Percentiles rank a stretch among this genome's conserved stretches.
Evolutionary conservation across 2,888 invertebrate genomes (phyloP).

Genomic region (Abrostola triplasia): DNA sequence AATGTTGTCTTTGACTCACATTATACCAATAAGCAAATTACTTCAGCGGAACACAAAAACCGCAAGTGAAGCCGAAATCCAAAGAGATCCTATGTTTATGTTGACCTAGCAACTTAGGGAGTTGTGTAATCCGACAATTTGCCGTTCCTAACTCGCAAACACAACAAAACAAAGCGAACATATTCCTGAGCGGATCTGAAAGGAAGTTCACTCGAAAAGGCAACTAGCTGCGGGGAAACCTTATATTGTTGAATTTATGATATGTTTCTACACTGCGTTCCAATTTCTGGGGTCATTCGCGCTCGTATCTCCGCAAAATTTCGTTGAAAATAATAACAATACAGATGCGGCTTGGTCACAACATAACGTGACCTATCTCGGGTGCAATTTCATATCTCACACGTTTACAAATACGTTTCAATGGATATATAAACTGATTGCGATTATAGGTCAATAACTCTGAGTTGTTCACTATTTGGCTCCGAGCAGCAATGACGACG

Average conservation of each 20-base stretch:
- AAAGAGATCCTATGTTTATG: conserved; percentile 76
- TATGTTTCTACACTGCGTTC: conserved; percentile 76
- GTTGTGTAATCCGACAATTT: conserved; percentile 86
- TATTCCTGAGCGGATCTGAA: conserved; percentile 77
- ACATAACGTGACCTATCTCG: conserved; percentile 62
- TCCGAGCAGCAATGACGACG: conserved; percentile 67
- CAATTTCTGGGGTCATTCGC: conserved; percentile 78
- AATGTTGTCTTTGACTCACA: conserved; percentile 68
- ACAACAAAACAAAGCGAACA: conserved; percentile 86
- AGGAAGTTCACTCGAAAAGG: conserved; percentile 85
- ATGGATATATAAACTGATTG: conserved; percentile 63
- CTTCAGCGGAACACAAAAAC: conserved; percentile 73
- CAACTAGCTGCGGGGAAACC: conserved; percentile 83
- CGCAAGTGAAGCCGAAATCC: conserved; percentile 69
- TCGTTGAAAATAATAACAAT: conserved; percentile 77
- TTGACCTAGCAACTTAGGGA: conserved; percentile 84
- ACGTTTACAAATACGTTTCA: conserved; percentile 59
- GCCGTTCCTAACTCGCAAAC: conserved; percentile 85
- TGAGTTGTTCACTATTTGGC: conserved; percentile 72
- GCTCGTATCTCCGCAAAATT: conserved; percentile 75
- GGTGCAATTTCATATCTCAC: conserved; percentile 60
- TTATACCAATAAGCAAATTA: conserved; percentile 74
- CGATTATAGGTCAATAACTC: conserved; percentile 69
- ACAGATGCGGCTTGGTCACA: conserved; percentile 61
- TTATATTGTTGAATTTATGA: conserved; percentile 86